phyloP scores from a whole-genome alignment of 2,797 vertebrate genomes.

The Vultur gryphus region DNA sequence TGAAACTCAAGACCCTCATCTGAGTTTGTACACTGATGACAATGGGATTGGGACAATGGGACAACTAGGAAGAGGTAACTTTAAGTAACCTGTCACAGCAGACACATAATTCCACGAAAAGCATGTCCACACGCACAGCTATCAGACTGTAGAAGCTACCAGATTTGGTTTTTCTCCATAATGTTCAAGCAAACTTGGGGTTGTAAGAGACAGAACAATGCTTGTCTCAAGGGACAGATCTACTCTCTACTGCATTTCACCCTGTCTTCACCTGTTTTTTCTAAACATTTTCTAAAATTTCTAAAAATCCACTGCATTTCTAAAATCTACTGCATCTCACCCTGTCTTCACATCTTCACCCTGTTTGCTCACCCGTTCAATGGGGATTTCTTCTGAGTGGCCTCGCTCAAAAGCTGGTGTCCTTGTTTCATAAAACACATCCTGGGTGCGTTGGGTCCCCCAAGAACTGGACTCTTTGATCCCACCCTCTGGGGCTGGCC shows the following conservation, averaged over 20 bases:
- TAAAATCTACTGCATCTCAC: background rate
- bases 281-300: background rate
- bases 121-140: accelerated
- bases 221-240: background rate
- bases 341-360: background rate
- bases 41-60: background rate
- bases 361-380: constrained; percentile 45
- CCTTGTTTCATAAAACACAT: constrained; percentile 72
- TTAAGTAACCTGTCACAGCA: background rate
- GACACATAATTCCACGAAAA: background rate
- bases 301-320: accelerated
- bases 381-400: constrained; percentile 83
- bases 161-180: background rate
- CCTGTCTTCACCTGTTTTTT: background rate
- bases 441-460: constrained; percentile 83
- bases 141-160: background rate
- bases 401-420: constrained; percentile 80
- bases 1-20: background rate
- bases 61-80: background rate
- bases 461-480: constrained; percentile 82
- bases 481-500: constrained; percentile 72
- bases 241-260: background rate
- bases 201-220: background rate
- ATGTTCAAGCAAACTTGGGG: background rate
- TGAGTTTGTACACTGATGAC: background rate